Evolutionary conservation across 2,113 vertebrate genomes (phyloP).

Genomic region (Euleptes europaea): DNA sequence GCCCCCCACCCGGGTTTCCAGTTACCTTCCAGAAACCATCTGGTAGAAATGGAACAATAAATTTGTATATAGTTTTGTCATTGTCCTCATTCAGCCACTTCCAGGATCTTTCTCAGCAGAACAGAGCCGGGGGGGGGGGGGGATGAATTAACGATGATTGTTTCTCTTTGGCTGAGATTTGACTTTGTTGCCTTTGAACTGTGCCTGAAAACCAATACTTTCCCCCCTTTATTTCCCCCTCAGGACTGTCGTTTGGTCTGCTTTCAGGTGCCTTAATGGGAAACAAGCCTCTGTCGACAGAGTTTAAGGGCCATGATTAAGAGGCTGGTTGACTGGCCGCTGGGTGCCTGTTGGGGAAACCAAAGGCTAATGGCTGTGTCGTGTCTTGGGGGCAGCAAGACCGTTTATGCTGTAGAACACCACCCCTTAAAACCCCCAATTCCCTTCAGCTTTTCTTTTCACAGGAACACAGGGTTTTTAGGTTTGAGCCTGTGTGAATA

Average conservation of each 20-base stretch:
- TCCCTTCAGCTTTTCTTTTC: neutral
- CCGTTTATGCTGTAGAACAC: constrained; percentile 9
- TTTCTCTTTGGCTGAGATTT: constrained; percentile 61
- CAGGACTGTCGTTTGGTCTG: constrained; percentile 61
- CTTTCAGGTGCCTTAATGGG: constrained; percentile 72
- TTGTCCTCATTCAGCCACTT: constrained; percentile 33
- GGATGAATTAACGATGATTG: constrained; percentile 54
- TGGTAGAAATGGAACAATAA: constrained; percentile 16
- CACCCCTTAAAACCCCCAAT: constrained; percentile 20
- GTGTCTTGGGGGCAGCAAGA: neutral
- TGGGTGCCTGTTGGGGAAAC: constrained; percentile 28
- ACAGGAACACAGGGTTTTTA: neutral
- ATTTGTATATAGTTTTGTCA: neutral
- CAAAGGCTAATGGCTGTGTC: neutral
- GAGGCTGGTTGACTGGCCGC: constrained; percentile 42
- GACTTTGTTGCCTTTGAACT: constrained; percentile 65
- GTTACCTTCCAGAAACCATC: neutral
- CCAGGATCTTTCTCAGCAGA: constrained; percentile 40
- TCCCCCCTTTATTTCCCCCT: constrained; percentile 71
- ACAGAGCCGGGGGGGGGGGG: neutral
- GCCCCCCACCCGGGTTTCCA: neutral
- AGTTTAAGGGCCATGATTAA: constrained; percentile 65
- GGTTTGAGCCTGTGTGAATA: neutral
- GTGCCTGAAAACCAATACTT: constrained; percentile 70
- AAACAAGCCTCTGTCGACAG: constrained; percentile 64